Conservation (phyloP, 2,797 vertebrate species). For the Cygnus olor region DNA sequence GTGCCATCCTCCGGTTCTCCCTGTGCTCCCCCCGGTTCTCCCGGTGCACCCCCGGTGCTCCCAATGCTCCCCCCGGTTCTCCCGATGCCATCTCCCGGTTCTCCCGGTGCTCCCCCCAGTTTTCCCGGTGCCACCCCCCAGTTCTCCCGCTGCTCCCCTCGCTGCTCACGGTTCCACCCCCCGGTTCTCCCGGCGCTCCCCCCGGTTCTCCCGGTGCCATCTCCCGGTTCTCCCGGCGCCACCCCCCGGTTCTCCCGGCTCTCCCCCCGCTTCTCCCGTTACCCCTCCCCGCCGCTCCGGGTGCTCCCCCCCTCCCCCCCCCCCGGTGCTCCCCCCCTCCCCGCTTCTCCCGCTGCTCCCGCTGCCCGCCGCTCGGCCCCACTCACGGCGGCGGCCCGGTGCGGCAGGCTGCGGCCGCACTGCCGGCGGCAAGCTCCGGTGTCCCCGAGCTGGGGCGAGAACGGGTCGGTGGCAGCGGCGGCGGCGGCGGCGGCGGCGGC, state of each 20-base stretch:
- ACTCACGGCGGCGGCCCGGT: slow-evolving; percentile 81
- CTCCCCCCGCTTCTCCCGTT: no score
- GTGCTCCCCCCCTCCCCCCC: neutral
- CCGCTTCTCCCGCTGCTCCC: neutral
- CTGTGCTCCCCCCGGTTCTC: no score
- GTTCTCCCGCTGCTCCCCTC: neutral
- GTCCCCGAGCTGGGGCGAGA: slow-evolving; percentile 90
- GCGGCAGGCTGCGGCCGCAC: slow-evolving; percentile 86
- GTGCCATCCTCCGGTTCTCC: neutral
- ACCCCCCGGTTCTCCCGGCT: no score
- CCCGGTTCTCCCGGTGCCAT: neutral
- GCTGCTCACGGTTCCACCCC: neutral
- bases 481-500: neutral
- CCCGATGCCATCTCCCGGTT: no score
- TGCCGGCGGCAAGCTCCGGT: slow-evolving; percentile 91
- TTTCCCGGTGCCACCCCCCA: rapidly evolving
- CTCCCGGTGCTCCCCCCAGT: neutral
- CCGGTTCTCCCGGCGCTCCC: neutral
- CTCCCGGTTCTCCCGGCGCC: no score
- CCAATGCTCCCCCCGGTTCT: neutral
- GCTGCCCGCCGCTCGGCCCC: neutral
- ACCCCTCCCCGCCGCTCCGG: no score
- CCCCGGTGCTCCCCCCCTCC: neutral
- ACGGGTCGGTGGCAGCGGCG: slow-evolving; percentile 78
- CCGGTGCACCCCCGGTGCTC: neutral